A percentile compares a stretch with the other conserved stretches of the same genome.
Conservation (phyloP, 2,797 vertebrate genomes). For the Betta splendens region DNA sequence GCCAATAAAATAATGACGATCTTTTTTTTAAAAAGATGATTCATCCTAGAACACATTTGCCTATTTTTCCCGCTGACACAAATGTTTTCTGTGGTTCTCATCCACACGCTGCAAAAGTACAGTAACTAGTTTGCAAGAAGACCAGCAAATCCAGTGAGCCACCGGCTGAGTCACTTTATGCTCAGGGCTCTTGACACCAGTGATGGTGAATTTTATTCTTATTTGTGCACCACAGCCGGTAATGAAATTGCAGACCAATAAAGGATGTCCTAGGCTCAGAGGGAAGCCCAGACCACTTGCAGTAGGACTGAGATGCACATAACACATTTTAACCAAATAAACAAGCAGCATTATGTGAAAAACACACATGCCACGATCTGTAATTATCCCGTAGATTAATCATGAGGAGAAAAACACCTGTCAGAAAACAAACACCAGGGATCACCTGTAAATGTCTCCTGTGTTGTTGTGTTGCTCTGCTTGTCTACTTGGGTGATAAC, state of each 20-base stretch:
- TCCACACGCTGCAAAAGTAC: slow-evolving; percentile 17
- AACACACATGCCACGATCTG: neutral
- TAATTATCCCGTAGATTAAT: neutral
- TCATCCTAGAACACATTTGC: neutral
- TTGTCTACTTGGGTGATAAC: slow-evolving; percentile 74
- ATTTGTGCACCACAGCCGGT: neutral
- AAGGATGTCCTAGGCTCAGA: neutral
- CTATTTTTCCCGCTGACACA: neutral
- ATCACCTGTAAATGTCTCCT: slow-evolving; percentile 57
- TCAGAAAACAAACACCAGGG: slow-evolving; percentile 47
- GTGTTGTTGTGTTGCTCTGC: slow-evolving; percentile 66
- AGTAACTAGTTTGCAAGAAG: slow-evolving; percentile 13
- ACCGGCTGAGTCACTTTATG: slow-evolving; percentile 21
- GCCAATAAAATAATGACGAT: neutral
- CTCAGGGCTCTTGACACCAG: slow-evolving; percentile 14
- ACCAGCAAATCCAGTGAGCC: slow-evolving; percentile 23
- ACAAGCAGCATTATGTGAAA: neutral
- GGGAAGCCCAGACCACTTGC: neutral
- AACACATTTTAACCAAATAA: neutral
- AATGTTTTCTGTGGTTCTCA: slow-evolving; percentile 5
- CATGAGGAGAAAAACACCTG: slow-evolving; percentile 1
- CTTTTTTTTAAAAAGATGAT: too few relatives aligned
- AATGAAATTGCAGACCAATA: slow-evolving; percentile 1
- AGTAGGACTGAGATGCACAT: neutral
- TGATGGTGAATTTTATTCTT: slow-evolving; percentile 16